Evolutionary conservation across 2,888 invertebrate species (phyloP), one percentile per base, ranked within the genome.

Genomic region (Panzeria rudis): DNA sequence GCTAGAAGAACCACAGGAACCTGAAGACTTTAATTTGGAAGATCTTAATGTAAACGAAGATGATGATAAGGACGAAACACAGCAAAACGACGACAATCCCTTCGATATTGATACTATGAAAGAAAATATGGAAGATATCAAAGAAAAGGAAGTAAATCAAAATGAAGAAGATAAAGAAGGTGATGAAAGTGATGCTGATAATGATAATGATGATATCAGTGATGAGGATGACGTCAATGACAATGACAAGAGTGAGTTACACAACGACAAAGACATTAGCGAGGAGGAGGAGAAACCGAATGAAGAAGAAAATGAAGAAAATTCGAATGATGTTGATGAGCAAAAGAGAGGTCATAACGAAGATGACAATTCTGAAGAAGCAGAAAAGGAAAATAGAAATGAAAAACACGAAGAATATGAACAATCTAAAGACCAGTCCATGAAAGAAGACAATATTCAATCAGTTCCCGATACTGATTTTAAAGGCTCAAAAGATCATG

Each of bases 21-120:
- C 97, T 0, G 97, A 98, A 92, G 95, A 96, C 66, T 95, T 98
- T 92, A 97, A 98, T 89, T 92, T 98, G 83, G 97, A 98, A 0
- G 97, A 98, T 54, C 96, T 98, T 91, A 93, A 97, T 88, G 95
- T 97, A 87, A 92, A 97, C 20, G 97, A 98, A 89, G 96, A 95
- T 35, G 95, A 93, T 87, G 95, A 93, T 90, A 95, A 93, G 8
- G 95, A 95, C 29, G 95, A 95, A 7, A 89, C 89, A 13, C 89
- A 91, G 91, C 93, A 35, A 94, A 95, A 86, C 92, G 95, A 95
- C 35, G 96, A 97, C 86, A 96, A 97, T 94, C 97, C 97, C 0
- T 97, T 97, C 89, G 97, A 97, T 90, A 95, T 97, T 83, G 97
- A 97, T 88, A 93, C 94, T 15, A 96, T 96, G 95, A 97, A 96